These are phyloP conservation scores for Drosophila buzzatii DNA, from an alignment of 2,888 invertebrate genomes.

Conservation along the genomic window DNA sequence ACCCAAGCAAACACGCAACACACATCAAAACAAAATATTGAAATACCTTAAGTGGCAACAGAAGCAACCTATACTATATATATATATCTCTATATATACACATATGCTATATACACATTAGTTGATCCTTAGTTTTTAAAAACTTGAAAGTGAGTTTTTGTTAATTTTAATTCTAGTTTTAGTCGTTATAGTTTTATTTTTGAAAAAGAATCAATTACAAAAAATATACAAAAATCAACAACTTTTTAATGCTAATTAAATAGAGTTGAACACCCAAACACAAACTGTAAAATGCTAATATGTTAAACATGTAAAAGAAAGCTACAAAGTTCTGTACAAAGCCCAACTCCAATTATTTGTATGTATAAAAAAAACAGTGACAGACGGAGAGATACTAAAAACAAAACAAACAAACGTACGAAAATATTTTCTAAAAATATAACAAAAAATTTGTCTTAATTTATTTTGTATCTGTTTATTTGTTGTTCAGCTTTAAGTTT, in stretches of 20 bases:
- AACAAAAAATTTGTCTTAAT: constrained; percentile 50
- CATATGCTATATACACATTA: constrained; percentile 53
- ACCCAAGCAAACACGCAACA: constrained; percentile 11
- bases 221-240: constrained; percentile 19
- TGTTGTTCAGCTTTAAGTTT: constrained; percentile 20
- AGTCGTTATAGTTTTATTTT: constrained; percentile 72
- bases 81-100: constrained; percentile 13
- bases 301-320: constrained; percentile 55
- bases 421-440: constrained; percentile 78
- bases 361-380: constrained; percentile 64
- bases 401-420: constrained; percentile 25
- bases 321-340: constrained; percentile 72
- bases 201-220: constrained; percentile 52
- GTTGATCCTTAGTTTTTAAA: constrained; percentile 66
- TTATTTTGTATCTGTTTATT: constrained; percentile 24
- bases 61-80: constrained; percentile 40
- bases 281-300: constrained; percentile 65
- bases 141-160: constrained; percentile 63
- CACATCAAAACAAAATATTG: constrained; percentile 42
- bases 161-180: constrained; percentile 67
- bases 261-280: constrained; percentile 63
- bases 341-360: constrained; percentile 76
- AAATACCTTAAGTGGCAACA: constrained; percentile 61
- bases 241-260: constrained; percentile 64
- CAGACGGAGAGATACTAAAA: constrained; percentile 38